phyloP scores from a whole-genome alignment of 1,140 invertebrate genomes.

The Rhagoletis zephyria region DNA sequence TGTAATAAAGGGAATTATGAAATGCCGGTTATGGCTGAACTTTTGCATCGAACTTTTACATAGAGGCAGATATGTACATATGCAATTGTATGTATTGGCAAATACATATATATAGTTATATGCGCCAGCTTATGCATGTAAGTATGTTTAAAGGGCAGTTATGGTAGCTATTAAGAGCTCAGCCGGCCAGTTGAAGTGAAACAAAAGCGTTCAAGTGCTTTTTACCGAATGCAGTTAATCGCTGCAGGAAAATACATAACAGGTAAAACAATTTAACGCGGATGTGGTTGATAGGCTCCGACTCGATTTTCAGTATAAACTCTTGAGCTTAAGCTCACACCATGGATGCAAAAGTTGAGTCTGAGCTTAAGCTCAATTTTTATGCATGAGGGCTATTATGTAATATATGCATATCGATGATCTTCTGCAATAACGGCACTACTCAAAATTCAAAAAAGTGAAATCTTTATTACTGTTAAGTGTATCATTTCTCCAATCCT shows the following conservation, averaged over 20 bases:
- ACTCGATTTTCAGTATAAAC: too few species aligned
- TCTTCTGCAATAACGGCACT: too few species aligned
- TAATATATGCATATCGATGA: too few species aligned
- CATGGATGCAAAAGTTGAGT: too few species aligned
- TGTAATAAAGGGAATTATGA: slow-evolving; percentile 34
- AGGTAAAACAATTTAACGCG: too few species aligned
- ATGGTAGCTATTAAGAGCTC: background rate
- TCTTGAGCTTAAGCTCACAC: too few species aligned
- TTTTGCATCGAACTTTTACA: background rate
- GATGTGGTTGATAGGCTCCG: too few species aligned
- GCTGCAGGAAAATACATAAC: background rate
- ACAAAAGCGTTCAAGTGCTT: background rate
- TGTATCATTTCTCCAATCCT: too few species aligned
- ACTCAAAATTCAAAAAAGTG: too few species aligned
- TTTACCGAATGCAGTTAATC: background rate
- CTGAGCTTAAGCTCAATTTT: too few species aligned
- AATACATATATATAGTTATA: background rate
- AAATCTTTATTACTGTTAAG: too few species aligned
- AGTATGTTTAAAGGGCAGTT: background rate
- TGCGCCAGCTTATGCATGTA: background rate
- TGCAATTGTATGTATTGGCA: background rate
- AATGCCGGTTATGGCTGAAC: slow-evolving; percentile 9
- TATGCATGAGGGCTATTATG: too few species aligned
- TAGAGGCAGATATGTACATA: background rate
- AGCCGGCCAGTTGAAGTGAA: background rate